A percentile compares a stretch with the other conserved stretches of the same genome.
Conservation (phyloP, 2,888 invertebrate genomes). For the Apodemia zela region DNA sequence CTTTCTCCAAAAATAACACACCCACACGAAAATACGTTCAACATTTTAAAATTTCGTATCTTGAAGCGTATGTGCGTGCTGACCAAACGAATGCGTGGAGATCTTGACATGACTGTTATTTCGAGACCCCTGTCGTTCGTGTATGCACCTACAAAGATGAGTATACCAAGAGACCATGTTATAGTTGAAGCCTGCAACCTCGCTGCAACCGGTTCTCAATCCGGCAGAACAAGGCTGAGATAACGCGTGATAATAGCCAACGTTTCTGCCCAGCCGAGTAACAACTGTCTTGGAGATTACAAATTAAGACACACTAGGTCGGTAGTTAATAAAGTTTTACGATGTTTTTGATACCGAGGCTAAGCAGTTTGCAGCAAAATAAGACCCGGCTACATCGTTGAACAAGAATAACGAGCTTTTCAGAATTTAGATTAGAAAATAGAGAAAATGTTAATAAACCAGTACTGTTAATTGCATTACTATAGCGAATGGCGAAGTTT, state of each 20-base stretch:
- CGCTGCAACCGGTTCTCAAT: conserved; percentile 64
- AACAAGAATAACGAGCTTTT: conserved; percentile 1
- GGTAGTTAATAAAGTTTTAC: not conserved
- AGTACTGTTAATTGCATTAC: not conserved
- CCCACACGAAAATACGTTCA: conserved; percentile 25
- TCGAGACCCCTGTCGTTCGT: conserved; percentile 23
- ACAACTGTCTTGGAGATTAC: not conserved
- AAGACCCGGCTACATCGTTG: not conserved
- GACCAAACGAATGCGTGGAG: conserved; percentile 24
- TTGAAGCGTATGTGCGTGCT: conserved; percentile 24
- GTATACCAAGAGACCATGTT: conserved; percentile 23
- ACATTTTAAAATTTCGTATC: conserved; percentile 27
- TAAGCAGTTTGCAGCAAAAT: not conserved
- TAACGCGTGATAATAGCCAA: conserved; percentile 52
- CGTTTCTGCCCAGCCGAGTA: conserved; percentile 20
- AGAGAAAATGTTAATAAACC: not conserved
- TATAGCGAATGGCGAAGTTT: not conserved
- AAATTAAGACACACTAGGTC: not conserved
- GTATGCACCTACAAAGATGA: not conserved
- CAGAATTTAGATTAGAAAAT: not conserved
- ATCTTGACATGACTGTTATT: conserved; percentile 28
- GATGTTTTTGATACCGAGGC: not conserved
- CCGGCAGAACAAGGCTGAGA: conserved; percentile 51
- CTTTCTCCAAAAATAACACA: conserved; percentile 16
- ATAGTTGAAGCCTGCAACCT: conserved; percentile 46